These are phyloP conservation scores for Felis catus DNA, from an alignment of 2,113 vertebrate genomes.

Conservation along the genomic window F.catus_Fca126_mat1.0 CM031418.1:36609001-36609500, in stretches of 20 bases:
- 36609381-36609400: background rate
- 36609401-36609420: background rate
- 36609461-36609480: background rate
- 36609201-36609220: background rate
- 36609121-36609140: background rate
- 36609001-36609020: background rate
- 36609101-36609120: too few relatives aligned
- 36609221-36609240: background rate
- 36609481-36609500: rapidly evolving
- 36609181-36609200: background rate
- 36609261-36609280: background rate
- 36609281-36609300: constrained; percentile 18
- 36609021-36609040: background rate
- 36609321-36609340: background rate
- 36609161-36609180: background rate
- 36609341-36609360: background rate
- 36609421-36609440: background rate
- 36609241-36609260: background rate
- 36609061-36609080: background rate
- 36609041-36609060: background rate
- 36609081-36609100: rapidly evolving
- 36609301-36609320: background rate
- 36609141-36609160: background rate
- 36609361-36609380: background rate
- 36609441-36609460: background rate